These are phyloP conservation scores for Euura saliciscinereae DNA, from an alignment of 1,140 invertebrate genomes.

Conservation along the genomic window DNA sequence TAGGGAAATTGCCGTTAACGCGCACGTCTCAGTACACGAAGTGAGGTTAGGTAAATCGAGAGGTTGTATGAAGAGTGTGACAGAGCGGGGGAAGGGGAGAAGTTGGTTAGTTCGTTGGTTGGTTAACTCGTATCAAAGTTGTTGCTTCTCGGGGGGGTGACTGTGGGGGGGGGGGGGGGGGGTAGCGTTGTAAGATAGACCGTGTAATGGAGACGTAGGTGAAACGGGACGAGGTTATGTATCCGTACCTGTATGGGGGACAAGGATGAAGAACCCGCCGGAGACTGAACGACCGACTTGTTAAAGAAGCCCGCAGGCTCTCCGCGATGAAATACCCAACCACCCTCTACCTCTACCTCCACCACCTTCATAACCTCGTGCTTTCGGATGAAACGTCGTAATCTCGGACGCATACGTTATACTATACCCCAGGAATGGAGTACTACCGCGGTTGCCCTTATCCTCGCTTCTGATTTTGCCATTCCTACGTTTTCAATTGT, in stretches of 20 bases:
- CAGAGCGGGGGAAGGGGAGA: background rate
- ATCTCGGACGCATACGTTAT: background rate
- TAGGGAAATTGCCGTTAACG: no score
- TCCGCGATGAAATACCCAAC: background rate
- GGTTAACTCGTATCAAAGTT: background rate
- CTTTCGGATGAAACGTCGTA: background rate
- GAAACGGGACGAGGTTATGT: background rate
- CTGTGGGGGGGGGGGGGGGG: background rate
- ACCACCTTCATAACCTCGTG: background rate
- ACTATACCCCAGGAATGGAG: no score
- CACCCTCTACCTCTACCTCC: background rate
- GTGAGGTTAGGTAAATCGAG: background rate
- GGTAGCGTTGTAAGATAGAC: background rate
- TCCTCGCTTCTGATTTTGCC: no score
- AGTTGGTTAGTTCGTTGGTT: conserved; percentile 5
- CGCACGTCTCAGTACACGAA: background rate
- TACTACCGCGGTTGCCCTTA: no score
- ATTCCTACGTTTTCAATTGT: no score
- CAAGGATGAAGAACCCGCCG: background rate
- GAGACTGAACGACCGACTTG: background rate
- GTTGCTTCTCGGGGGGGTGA: background rate
- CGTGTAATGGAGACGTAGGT: background rate
- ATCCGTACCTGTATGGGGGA: background rate
- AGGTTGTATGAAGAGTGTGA: background rate
- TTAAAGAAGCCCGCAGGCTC: conserved; percentile 3